A percentile compares a stretch with the other conserved stretches of the same genome.
Evolutionary conservation across 2,113 vertebrate genomes (phyloP).

Genomic region (Oplegnathus fasciatus): DNA sequence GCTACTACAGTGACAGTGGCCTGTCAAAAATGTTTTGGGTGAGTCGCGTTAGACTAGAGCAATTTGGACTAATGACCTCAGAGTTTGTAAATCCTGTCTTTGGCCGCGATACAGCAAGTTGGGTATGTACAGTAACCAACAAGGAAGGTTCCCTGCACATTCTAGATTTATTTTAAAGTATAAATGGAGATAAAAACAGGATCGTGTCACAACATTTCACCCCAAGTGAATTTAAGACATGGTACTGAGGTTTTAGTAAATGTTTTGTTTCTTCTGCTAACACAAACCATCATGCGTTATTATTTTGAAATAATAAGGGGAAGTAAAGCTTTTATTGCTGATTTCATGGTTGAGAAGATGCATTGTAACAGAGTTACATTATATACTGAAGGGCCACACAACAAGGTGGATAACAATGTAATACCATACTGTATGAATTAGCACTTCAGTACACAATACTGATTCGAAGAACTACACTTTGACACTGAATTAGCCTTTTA

Average conservation of each 20-base stretch:
- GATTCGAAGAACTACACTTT: not conserved
- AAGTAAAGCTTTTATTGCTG: not conserved
- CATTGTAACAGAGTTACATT: not conserved
- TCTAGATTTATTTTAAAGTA: not conserved
- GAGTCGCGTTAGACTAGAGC: too few species aligned
- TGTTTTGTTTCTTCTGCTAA: too few species aligned
- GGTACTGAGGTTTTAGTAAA: not conserved
- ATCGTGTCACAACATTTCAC: too few species aligned
- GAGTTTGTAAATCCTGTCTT: too few species aligned
- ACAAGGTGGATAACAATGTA: not conserved
- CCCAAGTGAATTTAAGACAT: not conserved
- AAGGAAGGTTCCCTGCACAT: not conserved
- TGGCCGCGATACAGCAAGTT: too few species aligned
- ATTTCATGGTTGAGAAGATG: constrained; percentile 33
- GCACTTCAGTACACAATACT: not conserved
- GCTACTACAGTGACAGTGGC: too few species aligned
- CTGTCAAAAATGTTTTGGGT: too few species aligned
- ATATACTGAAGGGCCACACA: not conserved
- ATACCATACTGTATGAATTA: not conserved
- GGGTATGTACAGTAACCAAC: not conserved
- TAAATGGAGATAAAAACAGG: not conserved
- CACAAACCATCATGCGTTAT: too few species aligned
- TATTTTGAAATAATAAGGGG: too few species aligned
- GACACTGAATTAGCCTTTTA: constrained; percentile 9
- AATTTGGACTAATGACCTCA: too few species aligned